phyloP scores from a whole-genome alignment of 2,888 invertebrate genomes.

The Choreutis nemorana region DNA sequence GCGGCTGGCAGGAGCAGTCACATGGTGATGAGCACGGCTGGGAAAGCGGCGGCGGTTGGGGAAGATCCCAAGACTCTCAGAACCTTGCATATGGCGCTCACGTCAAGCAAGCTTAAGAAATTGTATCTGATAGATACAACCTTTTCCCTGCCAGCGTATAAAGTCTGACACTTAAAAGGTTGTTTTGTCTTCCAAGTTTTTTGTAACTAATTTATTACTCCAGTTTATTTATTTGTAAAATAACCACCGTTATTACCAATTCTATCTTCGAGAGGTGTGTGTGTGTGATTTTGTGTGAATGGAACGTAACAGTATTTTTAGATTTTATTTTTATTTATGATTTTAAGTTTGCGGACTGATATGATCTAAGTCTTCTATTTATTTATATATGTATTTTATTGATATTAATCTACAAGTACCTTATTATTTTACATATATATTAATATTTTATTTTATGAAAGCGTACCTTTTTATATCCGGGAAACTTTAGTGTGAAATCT shows the following conservation, averaged over 20 bases:
- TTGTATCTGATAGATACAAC: too few relatives aligned
- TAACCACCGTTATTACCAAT: slow-evolving; percentile 28
- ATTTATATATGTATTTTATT: slow-evolving; percentile 12
- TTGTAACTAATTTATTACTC: too few relatives aligned
- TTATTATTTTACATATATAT: slow-evolving; percentile 8
- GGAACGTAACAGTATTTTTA: slow-evolving; percentile 21
- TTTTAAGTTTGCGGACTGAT: slow-evolving; percentile 27
- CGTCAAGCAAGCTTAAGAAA: slow-evolving; percentile 47
- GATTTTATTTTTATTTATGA: slow-evolving; percentile 17
- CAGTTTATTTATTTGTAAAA: slow-evolving; percentile 12
- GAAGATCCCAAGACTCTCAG: slow-evolving; percentile 71
- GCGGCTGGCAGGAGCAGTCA: slow-evolving; percentile 75
- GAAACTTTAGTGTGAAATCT: slow-evolving; percentile 13
- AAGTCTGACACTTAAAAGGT: too few relatives aligned
- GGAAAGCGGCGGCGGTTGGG: slow-evolving; percentile 67
- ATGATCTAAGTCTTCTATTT: slow-evolving; percentile 13
- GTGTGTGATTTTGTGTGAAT: slow-evolving; percentile 11
- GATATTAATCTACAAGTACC: slow-evolving; percentile 11
- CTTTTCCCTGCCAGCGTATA: too few relatives aligned
- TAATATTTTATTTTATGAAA: slow-evolving; percentile 10
- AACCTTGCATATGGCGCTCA: slow-evolving; percentile 76
- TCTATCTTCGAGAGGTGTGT: slow-evolving; percentile 14
- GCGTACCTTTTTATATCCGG: slow-evolving; percentile 13
- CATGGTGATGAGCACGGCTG: slow-evolving; percentile 66
- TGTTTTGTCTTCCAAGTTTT: slow-evolving; percentile 7